Percentiles rank a stretch among this genome's conserved stretches.
These are phyloP conservation scores for Dermatophagoides farinae DNA, from an alignment of 1,140 invertebrate species.

Conservation along the genomic window DNA sequence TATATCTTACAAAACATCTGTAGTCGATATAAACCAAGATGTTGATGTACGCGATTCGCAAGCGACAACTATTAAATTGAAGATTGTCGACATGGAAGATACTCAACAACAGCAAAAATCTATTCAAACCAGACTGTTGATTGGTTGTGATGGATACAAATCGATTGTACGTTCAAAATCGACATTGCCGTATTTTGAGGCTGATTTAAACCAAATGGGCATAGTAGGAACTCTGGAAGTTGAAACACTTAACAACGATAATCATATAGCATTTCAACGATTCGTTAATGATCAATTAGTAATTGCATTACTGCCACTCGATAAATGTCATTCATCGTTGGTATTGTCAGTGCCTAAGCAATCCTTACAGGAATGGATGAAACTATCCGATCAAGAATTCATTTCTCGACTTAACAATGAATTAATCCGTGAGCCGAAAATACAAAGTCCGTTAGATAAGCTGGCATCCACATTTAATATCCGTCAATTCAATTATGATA, in stretches of 20 bases:
- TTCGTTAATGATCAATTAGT: constrained; percentile 11
- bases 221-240: constrained; percentile 16
- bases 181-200: constrained; percentile 10
- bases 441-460: not conserved
- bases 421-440: not conserved
- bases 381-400: constrained; percentile 12
- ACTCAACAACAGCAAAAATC: not conserved
- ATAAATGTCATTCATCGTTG: constrained; percentile 6
- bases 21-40: not conserved
- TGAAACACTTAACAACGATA: not conserved
- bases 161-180: constrained; percentile 11
- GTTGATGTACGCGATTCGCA: not conserved
- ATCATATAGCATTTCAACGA: constrained; percentile 14
- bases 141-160: constrained; percentile 17
- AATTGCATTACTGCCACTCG: constrained; percentile 14
- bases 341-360: constrained; percentile 8
- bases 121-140: constrained; percentile 4
- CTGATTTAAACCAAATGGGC: constrained; percentile 9
- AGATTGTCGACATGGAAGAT: not conserved
- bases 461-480: not conserved
- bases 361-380: not conserved
- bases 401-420: constrained; percentile 1
- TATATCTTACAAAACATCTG: not conserved
- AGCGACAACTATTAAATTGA: not conserved
- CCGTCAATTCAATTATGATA: not conserved